A percentile compares a stretch with the other conserved stretches of the same genome.
These are phyloP conservation scores for human DNA, from an alignment of 2,113 vertebrate species.

Conservation along the genomic window GRCh38 chr1:195776001-195776500, in stretches of 20 bases:
- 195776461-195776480: conserved; percentile 60
- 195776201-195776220: background rate
- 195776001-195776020: background rate
- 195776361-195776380: no score
- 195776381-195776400: background rate
- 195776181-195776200: background rate
- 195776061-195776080: background rate
- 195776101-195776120: background rate
- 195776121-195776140: background rate
- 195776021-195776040: background rate
- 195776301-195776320: rapidly evolving
- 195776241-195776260: rapidly evolving
- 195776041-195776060: background rate
- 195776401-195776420: conserved; percentile 43
- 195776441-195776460: background rate
- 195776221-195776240: background rate
- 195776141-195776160: background rate
- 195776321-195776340: background rate
- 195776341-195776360: background rate
- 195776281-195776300: no score
- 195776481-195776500: background rate
- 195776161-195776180: background rate
- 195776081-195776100: background rate
- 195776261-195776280: rapidly evolving
- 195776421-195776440: background rate